phyloP scores from a whole-genome alignment of 2,113 vertebrate species.

The Heterotis niloticus region DNA sequence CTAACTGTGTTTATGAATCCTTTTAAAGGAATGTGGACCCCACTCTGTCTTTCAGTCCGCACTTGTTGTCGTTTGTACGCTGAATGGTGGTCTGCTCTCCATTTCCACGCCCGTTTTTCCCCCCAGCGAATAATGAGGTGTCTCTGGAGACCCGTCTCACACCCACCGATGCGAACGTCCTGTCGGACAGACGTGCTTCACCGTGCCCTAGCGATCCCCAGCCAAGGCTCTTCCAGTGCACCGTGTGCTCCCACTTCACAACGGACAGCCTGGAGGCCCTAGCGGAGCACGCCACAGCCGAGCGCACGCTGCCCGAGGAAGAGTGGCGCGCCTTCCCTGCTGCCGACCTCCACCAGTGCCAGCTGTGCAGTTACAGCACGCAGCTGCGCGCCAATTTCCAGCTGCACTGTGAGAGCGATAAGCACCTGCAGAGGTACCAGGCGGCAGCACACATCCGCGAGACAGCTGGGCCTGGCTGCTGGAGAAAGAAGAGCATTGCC shows the following conservation, averaged over 20 bases:
- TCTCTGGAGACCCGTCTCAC: slow-evolving; percentile 91
- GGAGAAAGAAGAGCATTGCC: slow-evolving; percentile 97
- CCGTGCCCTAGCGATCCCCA: slow-evolving; percentile 93
- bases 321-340: slow-evolving; percentile 95
- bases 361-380: slow-evolving; percentile 98
- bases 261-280: slow-evolving; percentile 98
- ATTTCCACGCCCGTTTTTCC: slow-evolving; percentile 25
- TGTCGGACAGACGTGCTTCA: slow-evolving; percentile 89
- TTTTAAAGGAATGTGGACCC: background rate
- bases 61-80: background rate
- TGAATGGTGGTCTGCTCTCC: slow-evolving; percentile 13
- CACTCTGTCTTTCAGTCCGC: background rate
- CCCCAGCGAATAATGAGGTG: slow-evolving; percentile 90
- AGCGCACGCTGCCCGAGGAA: slow-evolving; percentile 91
- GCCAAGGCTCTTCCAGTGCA: slow-evolving; percentile 97
- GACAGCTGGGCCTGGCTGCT: slow-evolving; percentile 95
- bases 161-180: slow-evolving; percentile 93
- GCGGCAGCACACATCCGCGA: slow-evolving; percentile 99
- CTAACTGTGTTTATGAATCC: background rate
- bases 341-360: slow-evolving; percentile 98
- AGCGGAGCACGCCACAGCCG: slow-evolving; percentile 85
- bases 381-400: slow-evolving; percentile 99
- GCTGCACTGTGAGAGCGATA: slow-evolving; percentile 99
- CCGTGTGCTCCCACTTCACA: slow-evolving; percentile 98
- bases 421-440: slow-evolving; percentile 99